Conservation (phyloP, 2,888 invertebrate species). For the Stenolophus ochropezus region DNA sequence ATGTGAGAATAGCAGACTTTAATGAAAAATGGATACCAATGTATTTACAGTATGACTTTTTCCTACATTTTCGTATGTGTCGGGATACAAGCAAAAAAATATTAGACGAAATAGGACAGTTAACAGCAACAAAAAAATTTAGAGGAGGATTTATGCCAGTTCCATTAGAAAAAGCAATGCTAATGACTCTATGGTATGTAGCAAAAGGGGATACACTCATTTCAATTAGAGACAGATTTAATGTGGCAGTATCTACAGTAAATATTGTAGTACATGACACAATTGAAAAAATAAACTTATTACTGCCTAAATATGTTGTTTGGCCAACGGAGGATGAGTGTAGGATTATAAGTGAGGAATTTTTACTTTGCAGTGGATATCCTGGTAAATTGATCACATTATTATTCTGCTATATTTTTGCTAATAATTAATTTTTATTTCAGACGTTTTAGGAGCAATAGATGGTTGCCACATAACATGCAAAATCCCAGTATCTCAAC, state of each 20-base stretch:
- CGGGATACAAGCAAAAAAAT: too few species aligned
- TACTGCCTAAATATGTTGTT: background rate
- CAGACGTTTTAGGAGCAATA: constrained; percentile 53
- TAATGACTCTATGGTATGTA: background rate
- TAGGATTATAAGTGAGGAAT: background rate
- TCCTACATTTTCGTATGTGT: too few species aligned
- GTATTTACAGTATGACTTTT: too few species aligned
- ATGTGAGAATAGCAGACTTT: too few species aligned
- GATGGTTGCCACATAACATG: constrained; percentile 52
- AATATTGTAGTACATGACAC: background rate
- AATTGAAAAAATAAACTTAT: background rate
- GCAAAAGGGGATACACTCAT: background rate
- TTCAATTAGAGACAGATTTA: constrained; percentile 1
- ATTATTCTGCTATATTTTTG: background rate
- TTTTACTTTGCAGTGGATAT: background rate
- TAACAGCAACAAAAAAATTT: too few species aligned
- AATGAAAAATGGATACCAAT: too few species aligned
- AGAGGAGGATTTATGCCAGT: too few species aligned
- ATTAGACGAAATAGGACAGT: too few species aligned
- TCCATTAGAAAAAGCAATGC: background rate
- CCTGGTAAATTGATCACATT: background rate
- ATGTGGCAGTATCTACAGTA: background rate
- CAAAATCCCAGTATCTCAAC: constrained; percentile 36
- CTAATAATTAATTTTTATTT: background rate
- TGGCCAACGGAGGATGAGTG: background rate